These are phyloP conservation scores for Neogobius melanostomus DNA, from an alignment of 2,113 vertebrate genomes.

Conservation along the genomic window DNA sequence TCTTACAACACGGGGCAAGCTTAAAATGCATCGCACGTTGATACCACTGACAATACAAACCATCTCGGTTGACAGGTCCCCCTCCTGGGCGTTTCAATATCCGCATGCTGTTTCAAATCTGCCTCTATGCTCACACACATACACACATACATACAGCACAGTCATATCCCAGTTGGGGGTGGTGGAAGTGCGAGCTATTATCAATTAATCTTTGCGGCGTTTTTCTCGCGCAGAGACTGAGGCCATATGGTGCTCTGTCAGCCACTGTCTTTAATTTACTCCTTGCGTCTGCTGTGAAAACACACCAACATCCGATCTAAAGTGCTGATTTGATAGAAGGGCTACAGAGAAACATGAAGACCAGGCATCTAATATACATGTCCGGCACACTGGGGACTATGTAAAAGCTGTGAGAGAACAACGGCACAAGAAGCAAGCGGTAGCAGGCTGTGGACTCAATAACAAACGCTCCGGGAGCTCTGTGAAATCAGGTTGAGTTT, in stretches of 20 bases:
- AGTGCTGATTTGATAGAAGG: slow-evolving; percentile 76
- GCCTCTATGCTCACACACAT: slow-evolving; percentile 49
- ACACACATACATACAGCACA: slow-evolving; percentile 34
- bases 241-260: slow-evolving; percentile 82
- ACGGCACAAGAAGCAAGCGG: not conserved
- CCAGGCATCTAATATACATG: slow-evolving; percentile 37
- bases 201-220: slow-evolving; percentile 79
- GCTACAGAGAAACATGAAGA: slow-evolving; percentile 46
- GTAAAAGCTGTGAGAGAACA: slow-evolving; percentile 1
- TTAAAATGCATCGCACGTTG: slow-evolving; percentile 61
- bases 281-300: slow-evolving; percentile 76
- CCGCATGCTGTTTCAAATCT: slow-evolving; percentile 73
- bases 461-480: not conserved
- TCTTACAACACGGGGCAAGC: slow-evolving; percentile 56
- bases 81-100: slow-evolving; percentile 68
- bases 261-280: slow-evolving; percentile 82
- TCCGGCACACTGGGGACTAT: slow-evolving; percentile 3
- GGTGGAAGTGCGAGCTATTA: slow-evolving; percentile 77
- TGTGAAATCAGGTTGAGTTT: slow-evolving; percentile 6
- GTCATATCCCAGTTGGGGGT: slow-evolving; percentile 72
- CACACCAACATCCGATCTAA: slow-evolving; percentile 77
- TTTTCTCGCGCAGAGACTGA: slow-evolving; percentile 70
- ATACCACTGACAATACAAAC: slow-evolving; percentile 59
- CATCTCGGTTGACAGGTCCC: slow-evolving; percentile 71
- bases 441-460: not conserved